Base-by-base conservation (phyloP, 2,113 vertebrate genomes). In the Lepidothrix coronata region DNA sequence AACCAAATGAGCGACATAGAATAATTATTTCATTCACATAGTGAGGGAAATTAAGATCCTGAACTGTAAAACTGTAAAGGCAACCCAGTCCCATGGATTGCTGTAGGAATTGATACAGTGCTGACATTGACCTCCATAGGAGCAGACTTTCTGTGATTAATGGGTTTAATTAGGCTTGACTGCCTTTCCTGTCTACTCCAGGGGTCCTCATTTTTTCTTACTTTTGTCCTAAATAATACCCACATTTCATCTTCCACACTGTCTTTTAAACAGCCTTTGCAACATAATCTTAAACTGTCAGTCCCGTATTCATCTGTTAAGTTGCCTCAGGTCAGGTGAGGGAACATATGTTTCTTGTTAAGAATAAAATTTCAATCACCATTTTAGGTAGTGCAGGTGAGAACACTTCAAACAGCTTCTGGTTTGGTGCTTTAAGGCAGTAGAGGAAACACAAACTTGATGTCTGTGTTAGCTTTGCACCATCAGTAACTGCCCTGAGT, bases 371-470 rank as follows among this genome's bases (percentile, higher is more conserved):
- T 30, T 51, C 18, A 5, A 35, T 74, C 27, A 21, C 46, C n/a
- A 15, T 1, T 31, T 9, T n/a, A n/a, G 25, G 12, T 12, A 2
- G 1, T 11, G 19, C 10, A 44, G 59, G 48, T 78, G 15, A 30
- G 82, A 68, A 13, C 2, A 57, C 28, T 86, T 77, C 13, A 37
- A 44, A 8, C 1, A 51, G 14, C 2, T 39, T 20, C 14, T 93
- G 55, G 3, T 7, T 43, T 59, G 44, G 30, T 43, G 25, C 2
- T 41, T 43, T 24, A 14, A 68, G 37, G 27, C 1, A 74, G n/a
- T 2, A 23, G 16, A 68, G 37, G 18, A 63, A 19, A 12, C 0
- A 1, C 1, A 1, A 0, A 0, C 1, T 76, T 31, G 28, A 3
- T 31, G 7, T 61, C 8, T 57, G 9, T 23, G 8, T 9, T 4